Conservation (phyloP, 2,888 invertebrate genomes). For the Hyppa rectilinea region DNA sequence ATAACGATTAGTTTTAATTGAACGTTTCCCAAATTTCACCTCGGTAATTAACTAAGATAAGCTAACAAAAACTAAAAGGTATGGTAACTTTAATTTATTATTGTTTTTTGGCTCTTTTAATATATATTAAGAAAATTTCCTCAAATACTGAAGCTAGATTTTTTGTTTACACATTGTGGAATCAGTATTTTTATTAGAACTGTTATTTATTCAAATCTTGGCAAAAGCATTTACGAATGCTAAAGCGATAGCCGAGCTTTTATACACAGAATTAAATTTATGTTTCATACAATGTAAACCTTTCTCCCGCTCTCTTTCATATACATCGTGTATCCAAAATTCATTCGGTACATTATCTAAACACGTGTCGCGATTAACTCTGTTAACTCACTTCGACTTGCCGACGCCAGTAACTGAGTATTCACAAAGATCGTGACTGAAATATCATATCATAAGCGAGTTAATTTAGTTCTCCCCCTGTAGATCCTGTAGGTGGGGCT, state of each 20-base stretch:
- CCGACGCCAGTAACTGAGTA: constrained; percentile 72
- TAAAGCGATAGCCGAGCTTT: neutral
- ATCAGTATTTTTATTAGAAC: constrained; percentile 9
- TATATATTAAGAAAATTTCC: neutral
- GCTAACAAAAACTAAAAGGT: constrained; percentile 15
- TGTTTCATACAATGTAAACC: neutral
- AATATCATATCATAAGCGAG: constrained; percentile 80
- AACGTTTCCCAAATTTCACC: constrained; percentile 7
- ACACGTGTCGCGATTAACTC: constrained; percentile 83
- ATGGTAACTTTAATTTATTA: neutral
- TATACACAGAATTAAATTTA: neutral
- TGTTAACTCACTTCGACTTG: constrained; percentile 76
- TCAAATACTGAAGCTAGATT: neutral
- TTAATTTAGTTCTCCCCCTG: constrained; percentile 73
- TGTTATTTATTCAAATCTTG: constrained; percentile 14
- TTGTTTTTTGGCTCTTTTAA: neutral
- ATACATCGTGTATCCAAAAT: constrained; percentile 61
- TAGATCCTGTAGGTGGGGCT: constrained; percentile 38
- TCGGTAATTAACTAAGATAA: constrained; percentile 18
- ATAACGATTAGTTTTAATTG: constrained; percentile 22
- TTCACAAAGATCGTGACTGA: constrained; percentile 80
- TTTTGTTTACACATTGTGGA: neutral
- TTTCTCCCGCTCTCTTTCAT: constrained; percentile 18
- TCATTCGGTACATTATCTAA: constrained; percentile 72
- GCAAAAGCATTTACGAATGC: neutral